A percentile compares a stretch with the other conserved stretches of the same genome.
Evolutionary conservation across 2,797 vertebrate species (phyloP).

Genomic region (Mus caroli): DNA sequence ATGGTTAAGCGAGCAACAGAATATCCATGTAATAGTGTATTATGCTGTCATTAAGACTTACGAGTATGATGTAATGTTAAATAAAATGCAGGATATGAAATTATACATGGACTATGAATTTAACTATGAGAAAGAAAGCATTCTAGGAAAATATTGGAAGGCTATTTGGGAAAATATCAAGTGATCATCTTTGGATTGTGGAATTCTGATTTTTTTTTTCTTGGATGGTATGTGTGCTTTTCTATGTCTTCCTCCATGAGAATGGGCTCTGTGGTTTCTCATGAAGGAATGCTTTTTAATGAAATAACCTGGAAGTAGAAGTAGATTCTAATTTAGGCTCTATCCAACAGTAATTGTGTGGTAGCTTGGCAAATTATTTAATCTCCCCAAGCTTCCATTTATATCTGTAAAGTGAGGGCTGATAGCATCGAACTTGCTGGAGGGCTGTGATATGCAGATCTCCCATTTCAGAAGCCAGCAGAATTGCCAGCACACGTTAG

Average conservation of each 20-base stretch:
- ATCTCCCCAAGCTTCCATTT: constrained; percentile 14
- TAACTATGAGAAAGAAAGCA: constrained; percentile 67
- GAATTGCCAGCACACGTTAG: neutral
- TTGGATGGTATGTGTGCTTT: constrained; percentile 30
- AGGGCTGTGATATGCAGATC: neutral
- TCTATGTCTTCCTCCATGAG: neutral
- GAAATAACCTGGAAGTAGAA: constrained; percentile 44
- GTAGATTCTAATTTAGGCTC: constrained; percentile 52
- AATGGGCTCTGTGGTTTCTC: constrained; percentile 33
- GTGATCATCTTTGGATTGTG: neutral
- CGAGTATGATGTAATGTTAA: constrained; percentile 62
- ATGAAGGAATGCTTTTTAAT: neutral
- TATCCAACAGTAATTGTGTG: neutral
- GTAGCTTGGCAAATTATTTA: constrained; percentile 58
- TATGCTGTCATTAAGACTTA: constrained; percentile 61
- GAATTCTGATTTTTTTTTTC: constrained; percentile 36
- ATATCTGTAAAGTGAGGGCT: neutral
- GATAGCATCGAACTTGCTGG: neutral
- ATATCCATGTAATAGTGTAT: constrained; percentile 38
- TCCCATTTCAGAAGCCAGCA: neutral
- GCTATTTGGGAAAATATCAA: constrained; percentile 56
- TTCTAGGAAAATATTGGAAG: constrained; percentile 53
- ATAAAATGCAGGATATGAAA: constrained; percentile 62
- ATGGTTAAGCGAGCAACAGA: constrained; percentile 51
- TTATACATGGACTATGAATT: constrained; percentile 58